These are phyloP conservation scores for Sebastolobus alascanus DNA, from an alignment of 2,797 vertebrate genomes.

Conservation along the genomic window DNA sequence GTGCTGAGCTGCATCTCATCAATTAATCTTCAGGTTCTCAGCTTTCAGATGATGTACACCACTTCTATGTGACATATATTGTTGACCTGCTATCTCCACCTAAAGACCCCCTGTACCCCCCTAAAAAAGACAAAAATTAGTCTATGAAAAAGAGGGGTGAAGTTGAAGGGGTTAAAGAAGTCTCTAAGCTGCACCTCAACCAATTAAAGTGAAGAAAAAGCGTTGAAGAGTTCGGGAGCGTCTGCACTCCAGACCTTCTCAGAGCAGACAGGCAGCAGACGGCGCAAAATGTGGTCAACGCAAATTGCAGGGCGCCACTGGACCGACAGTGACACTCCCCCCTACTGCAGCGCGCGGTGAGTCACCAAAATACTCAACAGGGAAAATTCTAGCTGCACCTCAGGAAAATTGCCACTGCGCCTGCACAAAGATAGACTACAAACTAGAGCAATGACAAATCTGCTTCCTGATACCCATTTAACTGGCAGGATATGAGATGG, in stretches of 20 bases:
- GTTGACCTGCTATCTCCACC: too few species aligned
- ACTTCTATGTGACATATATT: too few species aligned
- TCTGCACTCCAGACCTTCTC: conserved; percentile 4
- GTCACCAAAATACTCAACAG: conserved; percentile 45
- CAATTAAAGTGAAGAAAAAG: not conserved
- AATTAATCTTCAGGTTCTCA: too few species aligned
- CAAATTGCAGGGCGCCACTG: conserved; percentile 26
- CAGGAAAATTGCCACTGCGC: conserved; percentile 42
- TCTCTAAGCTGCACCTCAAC: not conserved
- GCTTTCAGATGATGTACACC: too few species aligned
- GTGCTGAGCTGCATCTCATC: too few species aligned
- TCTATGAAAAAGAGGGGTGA: not conserved
- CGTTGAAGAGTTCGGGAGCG: not conserved
- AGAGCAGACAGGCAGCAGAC: conserved; percentile 34
- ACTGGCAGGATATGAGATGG: conserved; percentile 46
- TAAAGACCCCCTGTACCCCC: too few species aligned
- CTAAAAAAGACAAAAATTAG: too few species aligned
- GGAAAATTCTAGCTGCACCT: conserved; percentile 52
- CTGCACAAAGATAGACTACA: conserved; percentile 21
- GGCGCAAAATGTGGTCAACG: conserved; percentile 36
- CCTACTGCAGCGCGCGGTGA: conserved; percentile 37
- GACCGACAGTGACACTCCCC: conserved; percentile 34
- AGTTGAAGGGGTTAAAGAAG: not conserved
- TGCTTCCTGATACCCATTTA: conserved; percentile 49
- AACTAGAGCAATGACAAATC: conserved; percentile 58